Evolutionary conservation across 2,888 invertebrate species (phyloP).

Genomic region (Endotricha flammealis): DNA sequence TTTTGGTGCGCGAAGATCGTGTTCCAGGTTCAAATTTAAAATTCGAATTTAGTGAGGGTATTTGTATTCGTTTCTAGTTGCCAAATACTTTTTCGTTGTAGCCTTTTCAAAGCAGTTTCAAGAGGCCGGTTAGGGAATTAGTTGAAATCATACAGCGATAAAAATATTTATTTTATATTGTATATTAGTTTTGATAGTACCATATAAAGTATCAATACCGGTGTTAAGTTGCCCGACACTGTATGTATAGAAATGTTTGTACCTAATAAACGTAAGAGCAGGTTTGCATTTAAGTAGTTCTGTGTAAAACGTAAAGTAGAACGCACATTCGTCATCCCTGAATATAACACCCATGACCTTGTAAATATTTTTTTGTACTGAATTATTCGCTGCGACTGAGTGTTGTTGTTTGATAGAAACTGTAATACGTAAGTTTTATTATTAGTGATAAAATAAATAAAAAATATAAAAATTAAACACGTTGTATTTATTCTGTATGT

Average conservation of each 20-base stretch:
- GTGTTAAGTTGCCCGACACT: conserved; percentile 28
- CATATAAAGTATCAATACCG: conserved; percentile 33
- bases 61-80: conserved; percentile 71
- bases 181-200: conserved; percentile 48
- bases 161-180: conserved; percentile 63
- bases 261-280: conserved; percentile 30
- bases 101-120: conserved; percentile 59
- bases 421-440: conserved; percentile 76
- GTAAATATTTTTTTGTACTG: conserved; percentile 70
- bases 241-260: conserved; percentile 25
- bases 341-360: conserved; percentile 51
- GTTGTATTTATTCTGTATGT: conserved; percentile 56
- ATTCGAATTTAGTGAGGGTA: conserved; percentile 48
- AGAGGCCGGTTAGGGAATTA: conserved; percentile 56
- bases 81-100: conserved; percentile 68
- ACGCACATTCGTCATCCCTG: conserved; percentile 32
- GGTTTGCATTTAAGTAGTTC: conserved; percentile 65
- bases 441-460: conserved; percentile 77
- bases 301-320: conserved; percentile 36
- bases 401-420: conserved; percentile 75
- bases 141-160: conserved; percentile 56
- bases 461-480: conserved; percentile 52
- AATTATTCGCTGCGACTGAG: conserved; percentile 72
- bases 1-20: conserved; percentile 51
- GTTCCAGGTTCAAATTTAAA: conserved; percentile 56